Base-by-base conservation (phyloP, 2,797 vertebrate species). In the Natrix natrix region DNA sequence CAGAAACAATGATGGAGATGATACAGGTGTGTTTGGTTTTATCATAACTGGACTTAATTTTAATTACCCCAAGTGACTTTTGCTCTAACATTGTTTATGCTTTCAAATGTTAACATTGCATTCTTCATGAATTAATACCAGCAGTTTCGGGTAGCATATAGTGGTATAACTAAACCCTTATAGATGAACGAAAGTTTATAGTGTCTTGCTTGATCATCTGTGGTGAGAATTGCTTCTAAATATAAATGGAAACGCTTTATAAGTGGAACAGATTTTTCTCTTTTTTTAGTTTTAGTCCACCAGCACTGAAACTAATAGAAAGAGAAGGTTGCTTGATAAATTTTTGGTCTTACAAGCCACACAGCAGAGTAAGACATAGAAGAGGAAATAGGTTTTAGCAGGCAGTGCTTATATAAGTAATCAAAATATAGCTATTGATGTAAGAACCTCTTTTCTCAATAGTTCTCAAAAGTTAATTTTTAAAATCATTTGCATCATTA, bases 1-100 rank as follows among this genome's bases (percentile, higher is more conserved):
- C 98, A 10, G 0, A 93, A 8, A 97, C 97, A 92, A 98, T 98
- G 98, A 92, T 97, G 93, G 98, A 98, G 28, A 95, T 90, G 14
- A 97, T 98, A 94, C 97, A 97, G 98, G 98, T 98, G 95, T 12
- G 59, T 17, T 88, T 55, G 74, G 20, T 37, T 22, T 88, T 88
- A 57, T 88, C 22, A 28, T 22, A 78, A 28, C 28, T 78, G 43
- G 63, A 60, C 32, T 59, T 90, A 66, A 55, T 61, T 92, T 90
- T 26, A 60, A 86, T 61, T 26, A 61, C 28, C 28, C 69, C n/a
- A 89, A 89, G 7, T 12, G 22, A 74, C 66, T 11, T 55, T 60
- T 37, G 43, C 52, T n/a, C n/a, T 86, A 86, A 87, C n/a, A 37
- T 17, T 48, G 32, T 57, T 87, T 87, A 66, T 43, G 16, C 24